Evolutionary conservation across 2,888 invertebrate genomes (phyloP).

Genomic region (Mesorhabditis spiculigera): DNA sequence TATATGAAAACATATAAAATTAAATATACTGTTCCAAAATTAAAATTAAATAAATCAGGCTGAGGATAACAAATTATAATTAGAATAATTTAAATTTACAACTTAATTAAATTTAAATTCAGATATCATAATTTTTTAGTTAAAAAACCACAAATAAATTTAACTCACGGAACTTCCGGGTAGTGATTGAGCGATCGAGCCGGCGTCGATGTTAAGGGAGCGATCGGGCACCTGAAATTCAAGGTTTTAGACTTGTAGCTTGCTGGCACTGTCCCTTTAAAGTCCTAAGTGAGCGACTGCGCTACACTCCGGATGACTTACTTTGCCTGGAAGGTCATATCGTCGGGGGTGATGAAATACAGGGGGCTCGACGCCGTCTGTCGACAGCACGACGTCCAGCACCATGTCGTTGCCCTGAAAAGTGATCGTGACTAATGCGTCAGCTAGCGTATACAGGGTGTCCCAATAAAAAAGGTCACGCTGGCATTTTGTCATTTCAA

Average conservation of each 20-base stretch:
- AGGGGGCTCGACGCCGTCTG: slow-evolving; percentile 58
- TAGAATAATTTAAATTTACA: neutral
- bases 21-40: too few relatives aligned
- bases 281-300: neutral
- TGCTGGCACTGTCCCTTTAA: neutral
- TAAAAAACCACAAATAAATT: neutral
- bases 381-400: slow-evolving; percentile 57
- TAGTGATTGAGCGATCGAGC: neutral
- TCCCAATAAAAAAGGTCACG: too few relatives aligned
- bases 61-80: too few relatives aligned
- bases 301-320: slow-evolving; percentile 30
- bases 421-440: too few relatives aligned
- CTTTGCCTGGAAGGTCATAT: slow-evolving; percentile 55
- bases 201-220: neutral
- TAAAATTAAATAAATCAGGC: too few relatives aligned
- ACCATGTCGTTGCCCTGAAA: slow-evolving; percentile 53
- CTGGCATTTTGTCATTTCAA: too few relatives aligned
- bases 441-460: too few relatives aligned
- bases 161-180: neutral
- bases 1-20: neutral
- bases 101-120: neutral
- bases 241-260: neutral
- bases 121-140: neutral
- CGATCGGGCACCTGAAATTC: slow-evolving; percentile 3
- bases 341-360: slow-evolving; percentile 59